Evolutionary conservation across 2,797 vertebrate species (phyloP).

Genomic region (Eurystomus glaucurus): DNA sequence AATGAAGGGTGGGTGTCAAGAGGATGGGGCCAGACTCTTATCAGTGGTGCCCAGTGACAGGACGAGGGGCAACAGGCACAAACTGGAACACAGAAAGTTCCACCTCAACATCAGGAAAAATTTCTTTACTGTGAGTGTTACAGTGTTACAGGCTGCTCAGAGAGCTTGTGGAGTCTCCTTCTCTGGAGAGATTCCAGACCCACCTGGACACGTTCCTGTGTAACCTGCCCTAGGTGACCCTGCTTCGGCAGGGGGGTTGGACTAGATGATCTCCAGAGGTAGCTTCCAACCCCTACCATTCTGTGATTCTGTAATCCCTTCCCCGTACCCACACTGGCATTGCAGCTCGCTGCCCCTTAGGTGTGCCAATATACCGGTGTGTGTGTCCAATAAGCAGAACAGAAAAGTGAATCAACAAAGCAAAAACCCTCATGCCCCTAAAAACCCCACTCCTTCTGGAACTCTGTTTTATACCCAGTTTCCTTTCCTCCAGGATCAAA

Average conservation of each 20-base stretch:
- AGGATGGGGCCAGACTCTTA: not conserved
- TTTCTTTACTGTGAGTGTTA: not conserved
- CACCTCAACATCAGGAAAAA: not conserved
- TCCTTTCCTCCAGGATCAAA: not conserved
- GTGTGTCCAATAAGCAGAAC: not conserved
- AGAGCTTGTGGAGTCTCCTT: not conserved
- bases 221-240: not conserved
- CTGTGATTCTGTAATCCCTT: not conserved
- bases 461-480: not conserved
- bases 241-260: not conserved
- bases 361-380: accelerated
- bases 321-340: no score
- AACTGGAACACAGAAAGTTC: not conserved
- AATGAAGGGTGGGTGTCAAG: not conserved
- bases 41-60: not conserved
- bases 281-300: not conserved
- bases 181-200: not conserved
- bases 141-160: not conserved
- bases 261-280: not conserved
- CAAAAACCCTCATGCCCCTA: accelerated
- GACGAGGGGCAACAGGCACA: not conserved
- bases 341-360: not conserved
- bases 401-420: not conserved
- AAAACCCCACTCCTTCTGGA: not conserved
- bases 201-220: not conserved